A percentile compares a stretch with the other conserved stretches of the same genome.
These are phyloP conservation scores for Falco columbarius DNA, from an alignment of 2,797 vertebrate species.

Conservation along the genomic window DNA sequence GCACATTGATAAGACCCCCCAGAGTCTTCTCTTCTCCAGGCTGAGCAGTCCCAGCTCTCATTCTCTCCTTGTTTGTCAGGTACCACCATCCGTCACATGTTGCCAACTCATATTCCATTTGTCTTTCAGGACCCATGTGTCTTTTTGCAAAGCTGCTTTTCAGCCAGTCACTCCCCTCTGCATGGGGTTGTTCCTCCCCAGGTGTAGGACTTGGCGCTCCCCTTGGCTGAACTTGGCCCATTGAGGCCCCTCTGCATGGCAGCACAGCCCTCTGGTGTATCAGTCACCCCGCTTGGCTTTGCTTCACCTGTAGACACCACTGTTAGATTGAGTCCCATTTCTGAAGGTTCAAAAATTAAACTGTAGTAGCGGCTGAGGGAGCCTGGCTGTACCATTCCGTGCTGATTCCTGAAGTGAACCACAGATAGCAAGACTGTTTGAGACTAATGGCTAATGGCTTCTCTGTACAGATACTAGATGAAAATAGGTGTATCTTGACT, in stretches of 20 bases:
- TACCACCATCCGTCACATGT: accelerated
- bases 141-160: neutral
- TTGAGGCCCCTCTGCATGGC: no score
- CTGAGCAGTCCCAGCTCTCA: neutral
- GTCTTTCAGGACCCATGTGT: neutral
- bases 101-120: neutral
- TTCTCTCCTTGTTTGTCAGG: neutral
- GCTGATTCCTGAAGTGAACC: neutral
- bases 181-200: neutral
- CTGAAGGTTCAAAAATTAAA: neutral
- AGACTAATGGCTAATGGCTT: neutral
- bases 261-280: neutral
- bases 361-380: neutral
- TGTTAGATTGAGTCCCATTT: accelerated
- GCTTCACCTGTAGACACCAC: neutral
- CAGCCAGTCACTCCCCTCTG: neutral
- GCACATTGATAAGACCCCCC: no score
- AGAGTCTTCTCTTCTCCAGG: no score
- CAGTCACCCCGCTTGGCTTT: neutral
- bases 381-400: neutral
- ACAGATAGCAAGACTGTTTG: neutral
- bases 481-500: neutral
- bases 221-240: no score
- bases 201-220: no score
- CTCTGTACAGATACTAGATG: neutral